Percentiles rank a stretch among this genome's conserved stretches.
Conservation (phyloP, 1,140 invertebrate genomes). For the Papilio xuthus region DNA sequence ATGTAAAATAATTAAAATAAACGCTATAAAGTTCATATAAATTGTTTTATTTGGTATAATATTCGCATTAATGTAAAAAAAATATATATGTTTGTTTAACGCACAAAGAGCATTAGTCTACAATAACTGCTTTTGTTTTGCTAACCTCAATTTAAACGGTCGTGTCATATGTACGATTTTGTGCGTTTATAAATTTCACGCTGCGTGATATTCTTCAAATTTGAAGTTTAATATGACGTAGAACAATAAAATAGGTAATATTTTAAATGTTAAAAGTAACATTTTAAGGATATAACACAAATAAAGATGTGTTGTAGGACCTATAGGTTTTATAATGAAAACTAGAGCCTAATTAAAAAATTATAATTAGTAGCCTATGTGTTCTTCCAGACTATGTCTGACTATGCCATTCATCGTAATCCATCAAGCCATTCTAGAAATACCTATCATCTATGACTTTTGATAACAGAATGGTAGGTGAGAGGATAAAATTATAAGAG, state of each 20-base stretch:
- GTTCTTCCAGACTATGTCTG: no score
- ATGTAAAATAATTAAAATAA: conserved; percentile 1
- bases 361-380: no score
- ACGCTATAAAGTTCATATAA: neutral
- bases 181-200: conserved; percentile 31
- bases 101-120: neutral
- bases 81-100: conserved; percentile 7
- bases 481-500: no score
- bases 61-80: neutral
- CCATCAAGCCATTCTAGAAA: no score
- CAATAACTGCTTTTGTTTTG: conserved; percentile 21
- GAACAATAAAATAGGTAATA: neutral
- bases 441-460: no score
- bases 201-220: conserved; percentile 24
- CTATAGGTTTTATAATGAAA: no score
- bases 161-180: neutral
- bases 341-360: no score
- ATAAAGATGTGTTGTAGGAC: no score
- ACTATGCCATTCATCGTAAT: no score
- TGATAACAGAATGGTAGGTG: no score
- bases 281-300: no score
- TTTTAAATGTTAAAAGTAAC: neutral
- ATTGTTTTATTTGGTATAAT: neutral
- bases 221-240: neutral
- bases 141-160: conserved; percentile 25